Percentiles rank a stretch among this genome's conserved stretches.
These are phyloP conservation scores for Oreonectes daqikongensis DNA, from an alignment of 2,797 vertebrate genomes.

Conservation along the genomic window DNA sequence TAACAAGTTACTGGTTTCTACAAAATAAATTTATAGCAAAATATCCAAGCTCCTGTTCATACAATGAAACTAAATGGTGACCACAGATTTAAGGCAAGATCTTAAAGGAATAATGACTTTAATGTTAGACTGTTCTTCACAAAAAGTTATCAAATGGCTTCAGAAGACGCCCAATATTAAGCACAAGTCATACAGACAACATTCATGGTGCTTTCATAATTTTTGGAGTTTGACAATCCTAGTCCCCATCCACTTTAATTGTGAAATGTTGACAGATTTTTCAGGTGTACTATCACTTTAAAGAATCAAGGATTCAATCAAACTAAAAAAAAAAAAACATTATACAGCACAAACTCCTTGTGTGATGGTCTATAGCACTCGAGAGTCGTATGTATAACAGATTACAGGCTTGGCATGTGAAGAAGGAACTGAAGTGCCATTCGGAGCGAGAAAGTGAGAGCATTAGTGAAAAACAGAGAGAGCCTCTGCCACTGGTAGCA, in stretches of 20 bases:
- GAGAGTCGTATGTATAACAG: slow-evolving; percentile 33
- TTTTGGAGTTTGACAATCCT: no score
- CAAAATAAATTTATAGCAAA: no score
- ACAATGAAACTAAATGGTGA: background rate
- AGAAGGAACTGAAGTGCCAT: slow-evolving; percentile 44
- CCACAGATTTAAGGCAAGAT: background rate
- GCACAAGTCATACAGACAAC: background rate
- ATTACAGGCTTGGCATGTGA: slow-evolving; percentile 38
- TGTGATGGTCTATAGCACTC: slow-evolving; percentile 23
- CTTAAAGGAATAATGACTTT: background rate
- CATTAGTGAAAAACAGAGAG: slow-evolving; percentile 1
- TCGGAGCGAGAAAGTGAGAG: slow-evolving; percentile 19
- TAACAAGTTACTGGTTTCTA: no score
- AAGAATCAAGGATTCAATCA: slow-evolving; percentile 10
- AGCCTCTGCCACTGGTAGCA: slow-evolving; percentile 14
- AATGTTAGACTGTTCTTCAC: background rate
- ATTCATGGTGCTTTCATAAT: background rate
- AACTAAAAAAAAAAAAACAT: slow-evolving; percentile 21
- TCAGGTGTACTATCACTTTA: background rate
- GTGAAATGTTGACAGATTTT: background rate
- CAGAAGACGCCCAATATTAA: background rate
- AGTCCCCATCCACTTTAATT: background rate
- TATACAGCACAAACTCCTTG: background rate
- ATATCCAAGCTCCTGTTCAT: no score
- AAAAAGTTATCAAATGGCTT: background rate